Evolutionary conservation across 2,797 vertebrate species (phyloP).

Genomic region (Chiroxiphia lanceolata): DNA sequence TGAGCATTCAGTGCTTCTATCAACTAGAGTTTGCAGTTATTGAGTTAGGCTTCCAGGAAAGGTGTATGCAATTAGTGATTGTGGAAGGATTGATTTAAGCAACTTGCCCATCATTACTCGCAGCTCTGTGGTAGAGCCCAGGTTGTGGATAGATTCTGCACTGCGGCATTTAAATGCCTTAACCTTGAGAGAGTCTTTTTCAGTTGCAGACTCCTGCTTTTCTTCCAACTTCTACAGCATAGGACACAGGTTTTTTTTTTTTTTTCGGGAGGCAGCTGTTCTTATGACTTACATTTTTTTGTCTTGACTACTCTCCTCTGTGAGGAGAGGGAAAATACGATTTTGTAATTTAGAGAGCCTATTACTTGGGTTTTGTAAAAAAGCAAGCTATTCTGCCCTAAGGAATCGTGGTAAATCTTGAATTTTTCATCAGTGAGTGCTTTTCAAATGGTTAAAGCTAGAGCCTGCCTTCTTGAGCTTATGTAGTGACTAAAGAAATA

Average conservation of each 20-base stretch:
- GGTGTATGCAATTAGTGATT: rapidly evolving
- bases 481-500: not conserved
- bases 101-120: not conserved
- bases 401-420: not conserved
- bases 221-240: not conserved
- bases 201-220: not conserved
- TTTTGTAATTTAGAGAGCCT: not conserved
- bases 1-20: not conserved
- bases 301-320: not conserved
- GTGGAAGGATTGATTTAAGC: not conserved
- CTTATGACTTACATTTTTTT: not conserved
- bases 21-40: not conserved
- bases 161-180: not conserved
- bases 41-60: not conserved
- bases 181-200: not conserved
- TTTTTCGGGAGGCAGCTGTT: not conserved
- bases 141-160: not conserved
- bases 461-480: not conserved
- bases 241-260: not conserved
- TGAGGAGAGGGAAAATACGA: not conserved
- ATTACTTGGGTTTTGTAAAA: not conserved
- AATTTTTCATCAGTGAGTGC: not conserved
- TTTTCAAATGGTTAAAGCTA: not conserved
- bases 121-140: not conserved
- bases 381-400: not conserved